Base-by-base conservation (phyloP, 2,888 invertebrate species). In the Xanthia togata region DNA sequence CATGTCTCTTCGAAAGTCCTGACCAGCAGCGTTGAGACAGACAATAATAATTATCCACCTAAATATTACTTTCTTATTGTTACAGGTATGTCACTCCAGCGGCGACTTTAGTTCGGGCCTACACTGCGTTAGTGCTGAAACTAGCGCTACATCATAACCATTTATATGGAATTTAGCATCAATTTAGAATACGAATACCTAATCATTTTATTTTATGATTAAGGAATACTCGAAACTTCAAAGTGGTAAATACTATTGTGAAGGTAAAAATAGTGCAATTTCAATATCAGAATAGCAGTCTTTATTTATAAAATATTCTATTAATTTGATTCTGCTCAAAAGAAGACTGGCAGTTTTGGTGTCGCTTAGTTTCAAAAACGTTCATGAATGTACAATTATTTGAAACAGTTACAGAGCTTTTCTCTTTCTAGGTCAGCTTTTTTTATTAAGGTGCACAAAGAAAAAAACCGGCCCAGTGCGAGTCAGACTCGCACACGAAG, bases 51-150 rank as follows among this genome's bases (percentile, higher is more conserved):
- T n/a, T 20, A 44, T 62, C 20, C 14, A 41, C 35, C 23, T 60
- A 62, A 72, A 55, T n/a, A 47, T 11, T 20, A 9, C 57, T 72
- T 70, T 73, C 0, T n/a, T 70, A 17, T 82, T 82, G 78, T 82
- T 82, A 31, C 81, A 82, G 81, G 81, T 82, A 82, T 20, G 78
- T 53, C 11, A 71, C 9, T 17, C 26, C n/a, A 41, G n/a, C n/a
- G 14, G 31, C 20, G 17, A 23, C 31, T 6, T 8, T 57, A 17
- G 31, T 38, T 11, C 20, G 8, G 4, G 14, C 14, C 9, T 26
- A 35, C 17, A 14, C 17, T 23, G 23, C 17, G 53, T 64, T 17
- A 17, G 63, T 44, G 11, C 26, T 20, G 4, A 17, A n/a, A 41
- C n/a, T 64, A 41, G n/a, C n/a, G n/a, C n/a, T 20, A 14, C 1